phyloP scores from a whole-genome alignment of 2,113 vertebrate species.

The Cyanoderma ruficeps region DNA sequence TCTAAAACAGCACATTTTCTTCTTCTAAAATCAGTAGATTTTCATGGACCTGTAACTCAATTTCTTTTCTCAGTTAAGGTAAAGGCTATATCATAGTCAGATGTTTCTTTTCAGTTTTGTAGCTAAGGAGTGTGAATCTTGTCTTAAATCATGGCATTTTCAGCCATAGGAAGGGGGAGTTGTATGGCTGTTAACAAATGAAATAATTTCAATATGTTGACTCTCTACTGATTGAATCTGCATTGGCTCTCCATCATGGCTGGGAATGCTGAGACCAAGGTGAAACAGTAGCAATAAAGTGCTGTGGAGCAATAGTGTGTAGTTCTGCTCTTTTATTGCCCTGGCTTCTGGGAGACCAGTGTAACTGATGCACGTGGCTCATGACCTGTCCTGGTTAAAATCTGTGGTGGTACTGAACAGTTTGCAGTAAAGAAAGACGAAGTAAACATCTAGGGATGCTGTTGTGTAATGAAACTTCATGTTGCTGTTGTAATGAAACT shows the following conservation, averaged over 20 bases:
- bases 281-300: conserved; percentile 31
- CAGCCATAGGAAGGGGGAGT: background rate
- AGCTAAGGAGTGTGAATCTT: conserved; percentile 58
- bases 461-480: background rate
- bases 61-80: background rate
- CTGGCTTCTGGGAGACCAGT: background rate
- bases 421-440: background rate
- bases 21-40: background rate
- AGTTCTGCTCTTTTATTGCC: background rate
- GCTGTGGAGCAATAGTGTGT: background rate
- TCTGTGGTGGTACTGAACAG: background rate
- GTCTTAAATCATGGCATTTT: conserved; percentile 44
- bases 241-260: background rate
- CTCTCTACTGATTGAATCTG: conserved; percentile 32
- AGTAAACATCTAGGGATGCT: background rate
- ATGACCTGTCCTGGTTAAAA: background rate
- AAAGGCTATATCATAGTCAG: background rate
- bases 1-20: background rate
- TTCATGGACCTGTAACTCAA: background rate
- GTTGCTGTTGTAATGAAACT: background rate
- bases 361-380: background rate
- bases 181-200: conserved; percentile 43
- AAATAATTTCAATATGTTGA: conserved; percentile 53
- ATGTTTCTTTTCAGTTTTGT: background rate
- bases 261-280: background rate